A percentile compares a stretch with the other conserved stretches of the same genome.
phyloP scores from a whole-genome alignment of 2,113 vertebrate genomes.

The Anhinga rufa region DNA sequence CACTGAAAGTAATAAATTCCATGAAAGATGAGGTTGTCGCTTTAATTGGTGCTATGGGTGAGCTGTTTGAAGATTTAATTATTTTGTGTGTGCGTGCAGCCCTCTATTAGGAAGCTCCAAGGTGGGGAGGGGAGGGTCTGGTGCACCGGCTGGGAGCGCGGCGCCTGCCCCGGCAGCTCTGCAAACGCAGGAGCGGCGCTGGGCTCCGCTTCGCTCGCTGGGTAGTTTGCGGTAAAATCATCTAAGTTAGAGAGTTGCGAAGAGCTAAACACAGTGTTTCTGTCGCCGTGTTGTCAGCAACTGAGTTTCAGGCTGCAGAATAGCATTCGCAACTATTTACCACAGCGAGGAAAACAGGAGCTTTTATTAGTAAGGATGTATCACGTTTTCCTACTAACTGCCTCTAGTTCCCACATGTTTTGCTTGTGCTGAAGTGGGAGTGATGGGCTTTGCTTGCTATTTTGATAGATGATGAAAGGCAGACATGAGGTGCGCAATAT shows the following conservation, averaged over 20 bases:
- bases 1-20: slow-evolving; percentile 44
- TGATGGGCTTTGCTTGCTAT: slow-evolving; percentile 6
- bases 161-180: neutral
- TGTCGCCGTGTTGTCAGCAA: neutral
- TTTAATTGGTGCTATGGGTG: slow-evolving; percentile 18
- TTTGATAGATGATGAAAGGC: slow-evolving; percentile 49
- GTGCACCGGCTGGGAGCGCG: neutral
- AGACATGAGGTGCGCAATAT: slow-evolving; percentile 15
- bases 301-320: neutral
- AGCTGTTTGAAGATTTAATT: slow-evolving; percentile 36
- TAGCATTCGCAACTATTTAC: neutral
- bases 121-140: neutral
- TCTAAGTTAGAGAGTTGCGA: neutral
- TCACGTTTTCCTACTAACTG: slow-evolving; percentile 23
- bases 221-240: neutral
- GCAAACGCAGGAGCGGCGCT: neutral
- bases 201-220: neutral
- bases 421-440: slow-evolving; percentile 28
- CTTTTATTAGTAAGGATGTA: slow-evolving; percentile 52
- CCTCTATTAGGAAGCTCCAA: fast-evolving
- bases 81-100: neutral
- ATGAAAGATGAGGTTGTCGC: neutral
- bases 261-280: neutral
- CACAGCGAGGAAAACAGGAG: slow-evolving; percentile 8
- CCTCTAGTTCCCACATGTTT: slow-evolving; percentile 47